phyloP scores from a whole-genome alignment of 2,113 vertebrate species.

The Oreocharis arfaki region DNA sequence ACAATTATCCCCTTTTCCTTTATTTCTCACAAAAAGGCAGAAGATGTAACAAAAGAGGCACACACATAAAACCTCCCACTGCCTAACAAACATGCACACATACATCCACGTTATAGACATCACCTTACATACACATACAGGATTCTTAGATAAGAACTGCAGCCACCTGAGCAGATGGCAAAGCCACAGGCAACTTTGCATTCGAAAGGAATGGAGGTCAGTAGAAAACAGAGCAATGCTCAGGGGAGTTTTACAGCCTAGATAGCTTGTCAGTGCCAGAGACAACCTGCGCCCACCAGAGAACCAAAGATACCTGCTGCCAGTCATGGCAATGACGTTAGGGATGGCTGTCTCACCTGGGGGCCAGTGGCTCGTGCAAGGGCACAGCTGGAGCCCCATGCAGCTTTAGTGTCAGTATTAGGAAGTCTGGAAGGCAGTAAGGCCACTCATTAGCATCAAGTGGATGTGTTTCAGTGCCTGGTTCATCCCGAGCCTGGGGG shows the following conservation, averaged over 20 bases:
- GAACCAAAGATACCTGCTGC: neutral
- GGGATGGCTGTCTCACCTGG: neutral
- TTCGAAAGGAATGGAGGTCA: neutral
- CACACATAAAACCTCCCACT: neutral
- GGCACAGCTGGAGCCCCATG: neutral
- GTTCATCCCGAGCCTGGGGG: neutral
- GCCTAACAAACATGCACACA: neutral
- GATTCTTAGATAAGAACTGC: neutral
- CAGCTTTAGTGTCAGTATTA: neutral
- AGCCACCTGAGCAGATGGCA: constrained; percentile 13
- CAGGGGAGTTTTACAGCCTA: neutral
- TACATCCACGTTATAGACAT: neutral
- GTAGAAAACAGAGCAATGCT: neutral
- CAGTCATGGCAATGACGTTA: neutral
- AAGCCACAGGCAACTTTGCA: neutral
- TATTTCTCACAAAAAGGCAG: neutral
- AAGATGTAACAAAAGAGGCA: neutral
- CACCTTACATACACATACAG: neutral
- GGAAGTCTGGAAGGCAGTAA: neutral
- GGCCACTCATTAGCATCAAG: neutral
- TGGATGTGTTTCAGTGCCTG: neutral
- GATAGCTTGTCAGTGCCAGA: neutral
- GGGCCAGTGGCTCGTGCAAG: neutral
- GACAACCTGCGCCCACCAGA: neutral
- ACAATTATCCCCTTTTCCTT: neutral